Percentiles rank a stretch among this genome's conserved stretches.
These are phyloP conservation scores for Drosophila recens DNA, from an alignment of 2,888 invertebrate genomes.

Conservation along the genomic window DNA sequence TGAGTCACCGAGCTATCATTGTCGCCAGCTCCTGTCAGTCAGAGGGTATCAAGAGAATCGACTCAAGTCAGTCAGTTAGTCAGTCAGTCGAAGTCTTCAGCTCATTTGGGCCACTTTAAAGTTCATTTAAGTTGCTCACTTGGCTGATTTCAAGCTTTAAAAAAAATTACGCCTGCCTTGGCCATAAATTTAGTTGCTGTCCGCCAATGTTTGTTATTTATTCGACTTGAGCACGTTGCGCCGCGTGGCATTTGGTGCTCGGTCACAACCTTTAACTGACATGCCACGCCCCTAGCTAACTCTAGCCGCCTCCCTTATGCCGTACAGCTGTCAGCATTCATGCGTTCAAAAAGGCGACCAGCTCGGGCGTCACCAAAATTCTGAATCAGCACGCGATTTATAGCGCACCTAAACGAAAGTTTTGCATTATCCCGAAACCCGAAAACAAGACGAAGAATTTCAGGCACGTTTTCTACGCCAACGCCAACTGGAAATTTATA, in stretches of 20 bases:
- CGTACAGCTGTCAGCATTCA: constrained; percentile 73
- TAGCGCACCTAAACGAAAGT: constrained; percentile 69
- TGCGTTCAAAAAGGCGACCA: constrained; percentile 52
- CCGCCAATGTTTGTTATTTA: constrained; percentile 81
- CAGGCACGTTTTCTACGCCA: constrained; percentile 53
- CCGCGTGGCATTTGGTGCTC: constrained; percentile 69
- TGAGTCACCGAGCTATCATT: constrained; percentile 41
- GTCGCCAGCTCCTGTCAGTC: constrained; percentile 25
- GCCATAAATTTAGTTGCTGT: constrained; percentile 79
- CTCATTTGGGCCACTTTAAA: constrained; percentile 37
- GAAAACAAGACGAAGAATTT: constrained; percentile 50
- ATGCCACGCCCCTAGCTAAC: constrained; percentile 59
- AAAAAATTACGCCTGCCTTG: constrained; percentile 22
- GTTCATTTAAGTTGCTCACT: constrained; percentile 29
- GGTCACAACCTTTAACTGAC: constrained; percentile 68
- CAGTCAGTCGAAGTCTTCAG: not conserved
- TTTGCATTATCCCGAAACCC: constrained; percentile 41
- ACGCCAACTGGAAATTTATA: constrained; percentile 58
- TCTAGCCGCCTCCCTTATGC: constrained; percentile 3
- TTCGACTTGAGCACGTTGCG: constrained; percentile 72
- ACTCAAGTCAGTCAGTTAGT: not conserved
- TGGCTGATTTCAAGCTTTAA: constrained; percentile 29
- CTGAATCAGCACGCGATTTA: constrained; percentile 73
- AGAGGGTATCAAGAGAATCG: constrained; percentile 11
- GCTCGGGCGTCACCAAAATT: constrained; percentile 47